Evolutionary conservation across 1,140 invertebrate species (phyloP).

Genomic region (Megalonaias nervosa): DNA sequence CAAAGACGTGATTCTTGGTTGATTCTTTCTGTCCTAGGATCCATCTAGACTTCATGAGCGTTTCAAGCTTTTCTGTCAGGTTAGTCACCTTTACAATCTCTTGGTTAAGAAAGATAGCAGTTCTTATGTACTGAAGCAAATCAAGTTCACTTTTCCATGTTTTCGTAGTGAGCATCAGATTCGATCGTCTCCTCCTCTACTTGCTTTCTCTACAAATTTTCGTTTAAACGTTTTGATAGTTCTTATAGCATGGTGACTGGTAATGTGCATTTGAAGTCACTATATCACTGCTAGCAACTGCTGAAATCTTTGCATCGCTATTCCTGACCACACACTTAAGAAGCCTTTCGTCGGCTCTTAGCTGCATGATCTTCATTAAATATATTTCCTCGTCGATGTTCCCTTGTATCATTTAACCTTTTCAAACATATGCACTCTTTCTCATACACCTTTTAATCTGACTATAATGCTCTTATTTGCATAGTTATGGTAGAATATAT

Average conservation of each 20-base stretch:
- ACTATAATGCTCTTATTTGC: not conserved
- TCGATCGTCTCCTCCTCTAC: no score
- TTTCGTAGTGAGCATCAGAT: not conserved
- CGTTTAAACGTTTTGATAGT: not conserved
- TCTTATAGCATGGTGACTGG: not conserved
- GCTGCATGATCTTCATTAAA: not conserved
- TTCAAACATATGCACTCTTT: slow-evolving; percentile 2
- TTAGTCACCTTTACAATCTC: not conserved
- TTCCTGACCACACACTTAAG: no score
- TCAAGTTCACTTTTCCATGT: not conserved
- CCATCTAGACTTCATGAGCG: no score
- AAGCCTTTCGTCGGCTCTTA: not conserved
- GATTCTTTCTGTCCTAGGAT: no score
- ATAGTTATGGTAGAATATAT: not conserved
- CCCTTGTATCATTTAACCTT: slow-evolving; percentile 1
- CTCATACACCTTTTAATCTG: not conserved
- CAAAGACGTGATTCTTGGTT: no score
- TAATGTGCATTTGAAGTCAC: slow-evolving; percentile 6
- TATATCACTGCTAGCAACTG: not conserved
- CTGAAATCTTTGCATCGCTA: not conserved
- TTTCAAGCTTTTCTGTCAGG: no score
- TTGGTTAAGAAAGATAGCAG: slow-evolving; percentile 2
- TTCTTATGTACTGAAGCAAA: slow-evolving; percentile 3
- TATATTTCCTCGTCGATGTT: not conserved
- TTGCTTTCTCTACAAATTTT: not conserved